Evolutionary conservation across 2,797 vertebrate species (phyloP).

Genomic region (Vireo griseus): DNA sequence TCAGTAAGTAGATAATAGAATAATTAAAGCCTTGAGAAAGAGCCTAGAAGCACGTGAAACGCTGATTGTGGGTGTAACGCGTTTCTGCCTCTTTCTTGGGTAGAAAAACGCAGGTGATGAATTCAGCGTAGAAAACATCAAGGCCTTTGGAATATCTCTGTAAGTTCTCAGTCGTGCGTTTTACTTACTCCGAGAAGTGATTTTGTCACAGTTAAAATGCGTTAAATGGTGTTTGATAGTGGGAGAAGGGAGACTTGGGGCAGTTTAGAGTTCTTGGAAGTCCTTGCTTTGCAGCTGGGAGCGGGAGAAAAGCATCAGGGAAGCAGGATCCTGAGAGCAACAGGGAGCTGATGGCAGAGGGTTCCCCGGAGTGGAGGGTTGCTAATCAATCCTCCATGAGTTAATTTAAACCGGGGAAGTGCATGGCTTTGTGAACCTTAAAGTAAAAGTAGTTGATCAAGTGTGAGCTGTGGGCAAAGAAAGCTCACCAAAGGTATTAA

Average conservation of each 20-base stretch:
- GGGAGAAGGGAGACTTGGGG: neutral
- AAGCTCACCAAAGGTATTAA: neutral
- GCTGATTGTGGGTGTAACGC: no score
- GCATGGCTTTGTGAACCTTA: neutral
- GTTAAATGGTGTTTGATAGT: neutral
- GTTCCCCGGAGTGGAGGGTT: neutral
- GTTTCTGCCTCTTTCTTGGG: neutral
- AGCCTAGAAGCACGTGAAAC: neutral
- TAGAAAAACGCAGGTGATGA: neutral
- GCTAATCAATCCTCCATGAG: neutral
- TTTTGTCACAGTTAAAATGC: neutral
- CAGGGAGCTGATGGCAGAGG: neutral
- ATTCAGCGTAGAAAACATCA: neutral
- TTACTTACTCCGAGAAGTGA: neutral
- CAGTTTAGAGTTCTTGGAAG: neutral
- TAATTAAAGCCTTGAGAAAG: neutral
- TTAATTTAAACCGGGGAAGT: neutral
- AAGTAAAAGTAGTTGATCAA: neutral
- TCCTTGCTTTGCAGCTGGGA: neutral
- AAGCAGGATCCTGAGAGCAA: neutral
- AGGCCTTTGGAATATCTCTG: neutral
- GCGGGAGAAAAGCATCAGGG: neutral
- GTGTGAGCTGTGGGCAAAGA: neutral
- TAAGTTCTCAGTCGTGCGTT: neutral
- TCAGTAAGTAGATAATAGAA: neutral